Conservation (phyloP, 2,888 invertebrate genomes). For the Blera fallax region DNA sequence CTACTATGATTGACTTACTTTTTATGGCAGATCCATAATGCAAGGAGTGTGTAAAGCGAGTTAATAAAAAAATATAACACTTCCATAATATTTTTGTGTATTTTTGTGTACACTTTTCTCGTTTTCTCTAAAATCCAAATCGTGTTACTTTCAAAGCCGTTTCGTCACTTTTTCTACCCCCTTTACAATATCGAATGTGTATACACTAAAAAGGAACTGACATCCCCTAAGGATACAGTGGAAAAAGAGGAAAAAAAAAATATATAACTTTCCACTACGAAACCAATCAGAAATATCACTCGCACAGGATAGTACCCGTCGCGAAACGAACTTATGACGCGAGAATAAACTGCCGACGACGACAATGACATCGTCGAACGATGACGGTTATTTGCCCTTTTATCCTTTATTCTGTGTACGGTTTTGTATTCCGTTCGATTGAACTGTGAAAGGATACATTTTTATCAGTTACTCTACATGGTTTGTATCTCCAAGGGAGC, state of each 20-base stretch:
- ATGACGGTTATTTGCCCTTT: slow-evolving; percentile 45
- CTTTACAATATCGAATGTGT: background rate
- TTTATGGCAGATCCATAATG: slow-evolving; percentile 18
- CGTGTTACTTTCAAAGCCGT: slow-evolving; percentile 37
- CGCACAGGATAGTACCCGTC: slow-evolving; percentile 12
- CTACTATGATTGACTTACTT: background rate
- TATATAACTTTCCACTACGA: slow-evolving; percentile 39
- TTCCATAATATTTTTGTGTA: slow-evolving; percentile 21
- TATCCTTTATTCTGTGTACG: slow-evolving; percentile 31
- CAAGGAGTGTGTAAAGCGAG: slow-evolving; percentile 21
- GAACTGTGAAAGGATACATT: slow-evolving; percentile 45
- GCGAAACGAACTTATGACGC: slow-evolving; percentile 59
- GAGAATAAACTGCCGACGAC: slow-evolving; percentile 43
- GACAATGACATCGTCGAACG: slow-evolving; percentile 14
- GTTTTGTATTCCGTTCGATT: slow-evolving; percentile 47
- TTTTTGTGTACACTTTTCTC: slow-evolving; percentile 13
- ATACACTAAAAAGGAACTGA: background rate
- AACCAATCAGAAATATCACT: slow-evolving; percentile 46
- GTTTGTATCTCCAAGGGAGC: background rate
- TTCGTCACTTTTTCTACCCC: slow-evolving; percentile 13
- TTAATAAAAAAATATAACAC: slow-evolving; percentile 45
- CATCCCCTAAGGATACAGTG: slow-evolving; percentile 13
- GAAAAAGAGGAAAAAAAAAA: background rate
- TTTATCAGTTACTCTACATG: slow-evolving; percentile 29
- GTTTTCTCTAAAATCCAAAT: slow-evolving; percentile 50